phyloP scores from a whole-genome alignment of 1,140 invertebrate genomes.

The Drosophila paulistorum region DNA sequence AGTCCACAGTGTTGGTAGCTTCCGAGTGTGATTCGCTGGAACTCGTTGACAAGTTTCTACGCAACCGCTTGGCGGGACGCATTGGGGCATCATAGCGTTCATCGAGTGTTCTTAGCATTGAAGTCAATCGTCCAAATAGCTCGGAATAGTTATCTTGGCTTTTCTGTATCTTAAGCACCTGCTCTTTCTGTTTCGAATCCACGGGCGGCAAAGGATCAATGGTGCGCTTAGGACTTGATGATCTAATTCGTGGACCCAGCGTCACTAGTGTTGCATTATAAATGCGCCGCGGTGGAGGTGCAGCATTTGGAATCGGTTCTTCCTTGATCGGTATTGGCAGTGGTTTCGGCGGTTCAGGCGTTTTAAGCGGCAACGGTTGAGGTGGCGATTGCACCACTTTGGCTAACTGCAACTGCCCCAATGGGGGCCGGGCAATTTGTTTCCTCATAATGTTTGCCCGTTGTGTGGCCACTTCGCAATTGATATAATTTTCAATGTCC shows the following conservation, averaged over 20 bases:
- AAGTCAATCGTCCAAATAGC: constrained; percentile 38
- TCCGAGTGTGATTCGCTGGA: constrained; percentile 40
- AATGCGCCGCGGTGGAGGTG: constrained; percentile 21
- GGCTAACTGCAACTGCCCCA: constrained; percentile 33
- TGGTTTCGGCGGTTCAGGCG: background rate
- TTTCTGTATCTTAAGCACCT: constrained; percentile 48
- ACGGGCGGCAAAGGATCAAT: constrained; percentile 43
- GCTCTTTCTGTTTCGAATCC: constrained; percentile 32
- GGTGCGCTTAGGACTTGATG: background rate
- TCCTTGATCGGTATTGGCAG: background rate
- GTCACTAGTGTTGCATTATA: constrained; percentile 48
- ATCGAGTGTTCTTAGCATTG: constrained; percentile 50
- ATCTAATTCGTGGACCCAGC: constrained; percentile 24
- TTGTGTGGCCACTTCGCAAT: constrained; percentile 44
- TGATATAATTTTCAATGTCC: constrained; percentile 65
- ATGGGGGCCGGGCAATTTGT: constrained; percentile 12
- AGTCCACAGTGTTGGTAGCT: constrained; percentile 6
- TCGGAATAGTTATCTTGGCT: constrained; percentile 51
- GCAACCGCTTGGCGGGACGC: constrained; percentile 33
- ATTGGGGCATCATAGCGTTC: constrained; percentile 52
- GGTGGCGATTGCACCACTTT: background rate
- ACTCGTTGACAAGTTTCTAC: constrained; percentile 43
- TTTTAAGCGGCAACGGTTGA: background rate
- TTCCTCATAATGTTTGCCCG: constrained; percentile 24
- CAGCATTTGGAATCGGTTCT: background rate